Conservation (phyloP, 64 coral and sea anemone species). For the Platygyra sinensis region DNA sequence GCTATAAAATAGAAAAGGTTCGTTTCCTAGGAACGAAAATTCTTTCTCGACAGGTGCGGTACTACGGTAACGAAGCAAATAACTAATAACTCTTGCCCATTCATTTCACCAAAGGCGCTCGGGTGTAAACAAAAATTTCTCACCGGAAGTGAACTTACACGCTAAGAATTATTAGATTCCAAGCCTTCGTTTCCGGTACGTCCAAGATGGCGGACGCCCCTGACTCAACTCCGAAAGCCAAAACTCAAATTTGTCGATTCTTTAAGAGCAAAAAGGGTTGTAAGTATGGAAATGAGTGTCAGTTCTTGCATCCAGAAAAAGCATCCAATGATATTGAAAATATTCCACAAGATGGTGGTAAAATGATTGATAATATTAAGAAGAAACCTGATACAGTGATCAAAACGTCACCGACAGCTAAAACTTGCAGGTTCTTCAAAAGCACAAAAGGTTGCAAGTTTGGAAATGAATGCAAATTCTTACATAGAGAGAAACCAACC, state of each 20-base stretch:
- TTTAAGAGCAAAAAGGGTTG: slow-evolving; percentile 49
- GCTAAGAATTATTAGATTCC: not conserved
- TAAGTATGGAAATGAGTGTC: slow-evolving; percentile 66
- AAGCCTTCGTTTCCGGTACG: not conserved
- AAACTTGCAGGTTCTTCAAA: slow-evolving; percentile 52
- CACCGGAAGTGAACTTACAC: slow-evolving; percentile 26
- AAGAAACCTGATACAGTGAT: not conserved
- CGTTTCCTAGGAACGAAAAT: slow-evolving; percentile 38
- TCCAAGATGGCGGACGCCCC: slow-evolving; percentile 41
- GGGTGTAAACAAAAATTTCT: slow-evolving; percentile 8
- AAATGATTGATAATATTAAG: too few relatives aligned
- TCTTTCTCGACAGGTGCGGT: slow-evolving; percentile 27
- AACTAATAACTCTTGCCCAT: not conserved
- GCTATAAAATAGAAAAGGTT: not conserved
- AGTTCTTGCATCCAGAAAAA: slow-evolving; percentile 44
- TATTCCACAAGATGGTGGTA: not conserved
- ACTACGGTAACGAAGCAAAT: slow-evolving; percentile 26
- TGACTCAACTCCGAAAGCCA: too few relatives aligned
- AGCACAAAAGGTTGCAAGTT: slow-evolving; percentile 55
- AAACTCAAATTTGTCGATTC: slow-evolving; percentile 55
- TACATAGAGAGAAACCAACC: slow-evolving; percentile 13
- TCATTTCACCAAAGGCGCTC: not conserved
- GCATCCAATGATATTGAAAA: not conserved
- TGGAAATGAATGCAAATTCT: slow-evolving; percentile 69
- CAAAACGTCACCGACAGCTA: not conserved